These are phyloP conservation scores for Dolichallabes microphthalmus DNA, from an alignment of 2,113 vertebrate genomes.

Conservation along the genomic window DNA sequence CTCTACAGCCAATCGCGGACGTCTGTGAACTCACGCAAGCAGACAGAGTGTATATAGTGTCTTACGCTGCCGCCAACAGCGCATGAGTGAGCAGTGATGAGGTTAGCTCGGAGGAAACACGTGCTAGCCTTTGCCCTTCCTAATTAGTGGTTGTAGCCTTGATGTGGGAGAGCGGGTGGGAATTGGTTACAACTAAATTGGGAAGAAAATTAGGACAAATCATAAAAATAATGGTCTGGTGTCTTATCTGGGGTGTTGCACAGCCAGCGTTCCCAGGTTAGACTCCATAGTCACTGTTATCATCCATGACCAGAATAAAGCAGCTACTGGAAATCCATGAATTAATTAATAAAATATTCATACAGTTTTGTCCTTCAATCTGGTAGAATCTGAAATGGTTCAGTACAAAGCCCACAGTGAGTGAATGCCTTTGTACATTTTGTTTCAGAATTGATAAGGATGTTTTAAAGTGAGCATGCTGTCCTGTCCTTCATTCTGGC, in stretches of 20 bases:
- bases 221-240: background rate
- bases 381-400: background rate
- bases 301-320: background rate
- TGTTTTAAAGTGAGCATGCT: background rate
- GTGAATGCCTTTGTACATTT: too few relatives aligned
- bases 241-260: background rate
- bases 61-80: too few relatives aligned
- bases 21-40: too few relatives aligned
- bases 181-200: too few relatives aligned
- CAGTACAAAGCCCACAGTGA: background rate
- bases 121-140: too few relatives aligned
- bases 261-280: background rate
- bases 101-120: too few relatives aligned
- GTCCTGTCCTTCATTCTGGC: background rate
- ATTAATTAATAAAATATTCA: conserved; percentile 3
- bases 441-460: background rate
- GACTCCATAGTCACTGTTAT: background rate
- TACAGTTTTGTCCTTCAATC: conserved; percentile 6
- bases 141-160: too few relatives aligned
- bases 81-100: too few relatives aligned
- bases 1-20: too few relatives aligned
- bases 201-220: too few relatives aligned
- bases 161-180: too few relatives aligned
- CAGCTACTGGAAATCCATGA: background rate
- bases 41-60: too few relatives aligned